Evolutionary conservation across 2,888 invertebrate species (phyloP), one percentile per base, ranked within the genome.

Genomic region (Coenonympha arcania): DNA sequence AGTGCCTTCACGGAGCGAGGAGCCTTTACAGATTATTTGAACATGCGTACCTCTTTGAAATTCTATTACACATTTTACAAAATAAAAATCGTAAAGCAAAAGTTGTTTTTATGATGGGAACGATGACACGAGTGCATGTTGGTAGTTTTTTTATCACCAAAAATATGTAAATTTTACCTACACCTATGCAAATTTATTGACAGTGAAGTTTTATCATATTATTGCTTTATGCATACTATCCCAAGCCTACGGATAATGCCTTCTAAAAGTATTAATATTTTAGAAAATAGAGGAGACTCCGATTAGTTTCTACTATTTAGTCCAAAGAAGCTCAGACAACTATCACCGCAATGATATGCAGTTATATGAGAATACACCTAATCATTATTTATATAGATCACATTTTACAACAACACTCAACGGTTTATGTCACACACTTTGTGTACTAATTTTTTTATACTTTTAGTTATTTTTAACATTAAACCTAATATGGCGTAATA

Each of bases 301-400:
- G 8, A 33, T 49, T 44, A 53, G 48, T 50, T 19, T 41, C 18
- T 11, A 34, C 20, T 31, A 19, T 24, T n/a, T 43, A 44, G 43
- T 40, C 13, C 19, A 20, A 42, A 45, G 15, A 46, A 41, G 11
- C 28, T 46, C 28, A 24, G 20, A 40, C 34, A 39, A 24, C 31
- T 11, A 41, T n/a, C n/a, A 41, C 26, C 16, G 47, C 31, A 33
- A 33, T 43, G 28, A 24, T 41, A 41, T 6, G 18, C 41, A 31
- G 33, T 47, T 41, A 51, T 62, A 59, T 57, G 6, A 55, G 57
- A 56, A 56, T 64, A 63, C 51, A 62, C 53, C 59, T 74, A 66
- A 65, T 66, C 68, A 60, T 65, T 71, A 65, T 71, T 73, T 66
- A 66, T 15, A 73, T 74, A 81, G 64, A 82, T 81, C 79, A 80